phyloP scores from a whole-genome alignment of 2,797 vertebrate species.

The Epinephelus coioides region DNA sequence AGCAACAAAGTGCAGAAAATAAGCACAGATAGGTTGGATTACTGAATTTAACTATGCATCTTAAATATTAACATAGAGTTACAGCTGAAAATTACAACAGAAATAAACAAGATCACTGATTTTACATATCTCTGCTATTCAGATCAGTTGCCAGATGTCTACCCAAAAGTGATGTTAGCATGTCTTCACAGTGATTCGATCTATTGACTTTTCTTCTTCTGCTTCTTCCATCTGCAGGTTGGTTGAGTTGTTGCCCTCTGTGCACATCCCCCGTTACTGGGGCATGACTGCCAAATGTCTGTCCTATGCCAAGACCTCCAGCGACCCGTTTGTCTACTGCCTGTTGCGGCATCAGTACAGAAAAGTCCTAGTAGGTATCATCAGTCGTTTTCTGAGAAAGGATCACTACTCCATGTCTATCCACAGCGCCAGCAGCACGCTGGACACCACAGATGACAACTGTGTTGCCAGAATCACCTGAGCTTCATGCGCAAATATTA shows the following conservation, averaged over 20 bases:
- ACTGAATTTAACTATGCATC: no score
- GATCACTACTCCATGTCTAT: slow-evolving; percentile 80
- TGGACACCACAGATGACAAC: slow-evolving; percentile 82
- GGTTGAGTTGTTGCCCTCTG: slow-evolving; percentile 84
- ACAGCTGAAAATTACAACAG: no score
- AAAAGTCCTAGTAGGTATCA: slow-evolving; percentile 84
- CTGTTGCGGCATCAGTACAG: slow-evolving; percentile 88
- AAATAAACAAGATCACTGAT: no score
- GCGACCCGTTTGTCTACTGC: slow-evolving; percentile 88
- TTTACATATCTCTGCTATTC: no score
- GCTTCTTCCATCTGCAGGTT: slow-evolving; percentile 78
- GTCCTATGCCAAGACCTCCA: slow-evolving; percentile 88
- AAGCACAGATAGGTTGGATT: no score
- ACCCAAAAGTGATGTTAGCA: no score
- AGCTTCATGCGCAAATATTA: background rate
- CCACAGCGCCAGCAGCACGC: slow-evolving; percentile 85
- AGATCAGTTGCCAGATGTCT: no score
- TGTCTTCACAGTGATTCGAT: no score
- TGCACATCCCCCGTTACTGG: slow-evolving; percentile 87
- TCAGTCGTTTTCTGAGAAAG: slow-evolving; percentile 82
- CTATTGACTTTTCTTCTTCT: background rate
- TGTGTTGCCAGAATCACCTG: slow-evolving; percentile 76
- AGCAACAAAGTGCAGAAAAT: no score
- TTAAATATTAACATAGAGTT: no score
- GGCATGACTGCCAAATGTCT: slow-evolving; percentile 88